phyloP scores from a whole-genome alignment of 2,797 vertebrate species.

The Lates japonicus region DNA sequence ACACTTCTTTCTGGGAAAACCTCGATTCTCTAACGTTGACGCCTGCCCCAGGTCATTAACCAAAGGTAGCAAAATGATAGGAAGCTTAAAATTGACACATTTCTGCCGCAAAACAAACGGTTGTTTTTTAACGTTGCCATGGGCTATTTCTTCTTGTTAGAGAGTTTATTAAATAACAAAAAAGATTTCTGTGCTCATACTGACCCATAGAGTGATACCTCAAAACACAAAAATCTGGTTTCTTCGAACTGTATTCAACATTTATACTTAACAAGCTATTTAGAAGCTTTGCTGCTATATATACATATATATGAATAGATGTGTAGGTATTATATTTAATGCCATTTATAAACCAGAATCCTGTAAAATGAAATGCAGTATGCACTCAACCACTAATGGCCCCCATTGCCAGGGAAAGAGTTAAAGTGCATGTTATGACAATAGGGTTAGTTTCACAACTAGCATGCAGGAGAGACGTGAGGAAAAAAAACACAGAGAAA shows the following conservation, averaged over 20 bases:
- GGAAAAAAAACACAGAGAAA: constrained; percentile 63
- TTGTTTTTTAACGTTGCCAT: constrained; percentile 91
- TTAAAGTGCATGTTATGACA: constrained; percentile 89
- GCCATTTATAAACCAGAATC: constrained; percentile 94
- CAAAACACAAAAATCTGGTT: constrained; percentile 91
- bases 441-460: constrained; percentile 86
- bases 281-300: constrained; percentile 99
- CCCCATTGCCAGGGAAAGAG: constrained; percentile 88
- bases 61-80: constrained; percentile 97
- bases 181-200: constrained; percentile 91
- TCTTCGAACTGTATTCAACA: constrained; percentile 93
- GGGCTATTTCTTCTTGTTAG: constrained; percentile 92
- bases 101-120: constrained; percentile 91
- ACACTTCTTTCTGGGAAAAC: constrained; percentile 94
- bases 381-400: constrained; percentile 85
- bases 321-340: constrained; percentile 95
- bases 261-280: constrained; percentile 96
- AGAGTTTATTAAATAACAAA: constrained; percentile 72
- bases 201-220: constrained; percentile 97
- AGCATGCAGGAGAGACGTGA: constrained; percentile 92
- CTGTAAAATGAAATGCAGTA: constrained; percentile 94
- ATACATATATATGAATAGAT: constrained; percentile 81
- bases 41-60: constrained; percentile 95
- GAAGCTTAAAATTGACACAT: constrained; percentile 89
- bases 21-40: constrained; percentile 92